A percentile compares a stretch with the other conserved stretches of the same genome.
These are phyloP conservation scores for Ferrisia virgata DNA, from an alignment of 2,888 invertebrate species.

Conservation along the genomic window DNA sequence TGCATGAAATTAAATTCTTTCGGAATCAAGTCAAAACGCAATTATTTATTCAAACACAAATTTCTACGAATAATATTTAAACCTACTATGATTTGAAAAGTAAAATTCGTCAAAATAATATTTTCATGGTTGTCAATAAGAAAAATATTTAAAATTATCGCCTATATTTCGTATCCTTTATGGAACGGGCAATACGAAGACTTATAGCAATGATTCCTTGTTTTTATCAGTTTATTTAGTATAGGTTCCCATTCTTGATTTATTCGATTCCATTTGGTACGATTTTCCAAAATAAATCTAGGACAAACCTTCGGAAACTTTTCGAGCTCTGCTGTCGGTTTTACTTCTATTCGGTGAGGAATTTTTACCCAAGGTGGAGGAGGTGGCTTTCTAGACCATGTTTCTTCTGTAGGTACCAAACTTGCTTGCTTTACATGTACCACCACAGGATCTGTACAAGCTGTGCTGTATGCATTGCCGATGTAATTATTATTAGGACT, in stretches of 20 bases:
- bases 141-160: not conserved
- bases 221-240: not conserved
- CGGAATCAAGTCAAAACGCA: too few relatives aligned
- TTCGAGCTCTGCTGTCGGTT: not conserved
- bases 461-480: not conserved
- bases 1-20: too few relatives aligned
- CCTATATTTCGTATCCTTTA: not conserved
- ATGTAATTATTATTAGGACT: not conserved
- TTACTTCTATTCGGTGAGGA: not conserved
- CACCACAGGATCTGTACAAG: not conserved
- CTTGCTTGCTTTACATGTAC: not conserved
- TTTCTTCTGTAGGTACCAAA: not conserved
- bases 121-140: not conserved
- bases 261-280: not conserved
- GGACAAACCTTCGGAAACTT: not conserved
- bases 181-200: not conserved
- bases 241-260: slow-evolving; percentile 14
- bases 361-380: not conserved
- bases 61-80: too few relatives aligned
- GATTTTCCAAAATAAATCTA: slow-evolving; percentile 3
- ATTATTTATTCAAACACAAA: too few relatives aligned
- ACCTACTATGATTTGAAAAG: too few relatives aligned
- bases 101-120: too few relatives aligned
- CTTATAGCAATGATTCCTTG: not conserved
- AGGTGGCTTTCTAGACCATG: not conserved